Evolutionary conservation across 2,888 invertebrate genomes (phyloP).

Genomic region (Hemithea aestivaria): DNA sequence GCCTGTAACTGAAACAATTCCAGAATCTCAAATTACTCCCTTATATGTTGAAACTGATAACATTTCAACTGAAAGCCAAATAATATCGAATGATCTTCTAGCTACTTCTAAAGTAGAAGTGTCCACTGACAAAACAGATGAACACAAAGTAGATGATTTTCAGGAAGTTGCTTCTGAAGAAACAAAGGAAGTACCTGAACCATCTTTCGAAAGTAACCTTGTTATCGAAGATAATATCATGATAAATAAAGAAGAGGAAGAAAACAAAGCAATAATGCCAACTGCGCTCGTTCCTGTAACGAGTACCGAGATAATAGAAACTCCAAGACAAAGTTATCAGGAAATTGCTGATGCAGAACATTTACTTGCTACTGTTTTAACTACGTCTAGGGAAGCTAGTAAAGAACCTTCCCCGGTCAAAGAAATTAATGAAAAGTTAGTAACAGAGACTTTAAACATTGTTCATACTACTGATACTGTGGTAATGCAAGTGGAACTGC

Average conservation of each 20-base stretch:
- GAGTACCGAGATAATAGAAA: slow-evolving; percentile 1
- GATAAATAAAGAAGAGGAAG: slow-evolving; percentile 3
- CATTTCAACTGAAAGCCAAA: slow-evolving; percentile 24
- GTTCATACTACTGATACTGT: not conserved
- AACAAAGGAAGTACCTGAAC: slow-evolving; percentile 16
- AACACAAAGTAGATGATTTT: slow-evolving; percentile 18
- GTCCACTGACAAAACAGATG: slow-evolving; percentile 20
- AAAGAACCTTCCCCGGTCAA: slow-evolving; percentile 20
- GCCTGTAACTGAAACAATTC: slow-evolving; percentile 17
- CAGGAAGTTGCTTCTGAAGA: slow-evolving; percentile 21
- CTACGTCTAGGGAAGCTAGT: slow-evolving; percentile 28
- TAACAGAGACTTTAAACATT: not conserved
- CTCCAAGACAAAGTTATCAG: slow-evolving; percentile 30
- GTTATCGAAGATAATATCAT: slow-evolving; percentile 22
- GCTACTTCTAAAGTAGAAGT: slow-evolving; percentile 29
- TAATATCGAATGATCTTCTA: slow-evolving; percentile 32
- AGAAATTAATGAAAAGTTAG: slow-evolving; percentile 6
- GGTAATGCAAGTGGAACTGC: not conserved
- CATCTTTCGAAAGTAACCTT: slow-evolving; percentile 14
- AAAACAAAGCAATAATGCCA: not conserved
- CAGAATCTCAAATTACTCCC: slow-evolving; percentile 16
- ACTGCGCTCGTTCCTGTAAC: not conserved
- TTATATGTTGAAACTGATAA: slow-evolving; percentile 11
- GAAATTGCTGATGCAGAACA: slow-evolving; percentile 41
- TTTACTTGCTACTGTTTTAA: slow-evolving; percentile 30